Percentiles rank a stretch among this genome's conserved stretches.
These are phyloP conservation scores for Ectropis crepuscularia DNA, from an alignment of 2,888 invertebrate genomes.

Conservation along the genomic window DNA sequence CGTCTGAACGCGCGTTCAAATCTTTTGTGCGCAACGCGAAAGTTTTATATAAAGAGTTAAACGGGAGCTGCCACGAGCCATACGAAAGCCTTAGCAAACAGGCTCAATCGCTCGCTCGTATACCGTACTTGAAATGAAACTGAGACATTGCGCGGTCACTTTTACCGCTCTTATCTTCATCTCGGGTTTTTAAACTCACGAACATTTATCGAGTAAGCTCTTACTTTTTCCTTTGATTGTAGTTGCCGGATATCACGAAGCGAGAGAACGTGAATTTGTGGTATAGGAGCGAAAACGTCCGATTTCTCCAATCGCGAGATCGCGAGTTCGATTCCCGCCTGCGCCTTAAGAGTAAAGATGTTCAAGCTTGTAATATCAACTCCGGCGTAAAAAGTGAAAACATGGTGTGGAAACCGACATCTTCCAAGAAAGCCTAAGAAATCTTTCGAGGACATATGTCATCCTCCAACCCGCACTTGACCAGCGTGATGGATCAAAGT, in stretches of 20 bases:
- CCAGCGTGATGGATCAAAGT: too few species aligned
- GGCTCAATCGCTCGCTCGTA: conserved; percentile 18
- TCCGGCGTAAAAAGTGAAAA: too few species aligned
- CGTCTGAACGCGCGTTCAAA: conserved; percentile 43
- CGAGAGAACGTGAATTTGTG: conserved; percentile 1
- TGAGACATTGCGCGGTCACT: conserved; percentile 29
- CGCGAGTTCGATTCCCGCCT: too few species aligned
- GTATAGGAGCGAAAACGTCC: too few species aligned
- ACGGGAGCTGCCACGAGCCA: conserved; percentile 9
- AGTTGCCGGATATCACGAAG: neutral
- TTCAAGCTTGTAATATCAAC: too few species aligned
- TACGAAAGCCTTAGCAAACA: conserved; percentile 17
- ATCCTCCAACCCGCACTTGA: too few species aligned
- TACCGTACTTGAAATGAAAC: conserved; percentile 20
- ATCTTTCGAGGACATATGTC: too few species aligned
- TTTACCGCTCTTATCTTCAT: conserved; percentile 62
- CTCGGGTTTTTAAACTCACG: conserved; percentile 55
- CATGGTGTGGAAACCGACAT: too few species aligned
- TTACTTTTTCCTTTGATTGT: neutral
- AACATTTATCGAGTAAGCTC: conserved; percentile 46
- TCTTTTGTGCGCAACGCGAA: conserved; percentile 34
- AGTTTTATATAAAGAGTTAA: conserved; percentile 2
- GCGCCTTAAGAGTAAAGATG: too few species aligned
- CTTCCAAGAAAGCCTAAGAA: too few species aligned
- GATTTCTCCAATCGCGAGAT: too few species aligned